Percentiles rank a stretch among this genome's conserved stretches.
Conservation (phyloP, 1,140 invertebrate genomes). For the Megathymus violae region DNA sequence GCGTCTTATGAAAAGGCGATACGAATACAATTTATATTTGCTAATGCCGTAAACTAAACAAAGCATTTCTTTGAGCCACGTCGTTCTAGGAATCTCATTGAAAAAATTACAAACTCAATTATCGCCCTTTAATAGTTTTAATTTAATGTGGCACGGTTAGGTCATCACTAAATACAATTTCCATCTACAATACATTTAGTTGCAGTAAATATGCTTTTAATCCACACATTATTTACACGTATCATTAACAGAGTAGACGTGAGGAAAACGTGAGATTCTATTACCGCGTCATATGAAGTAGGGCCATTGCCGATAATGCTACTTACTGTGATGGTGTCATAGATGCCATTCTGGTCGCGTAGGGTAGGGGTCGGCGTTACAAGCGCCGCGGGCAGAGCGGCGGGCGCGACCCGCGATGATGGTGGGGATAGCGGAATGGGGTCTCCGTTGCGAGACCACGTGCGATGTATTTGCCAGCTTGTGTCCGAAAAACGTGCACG, state of each 20-base stretch:
- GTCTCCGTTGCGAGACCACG: slow-evolving; percentile 77
- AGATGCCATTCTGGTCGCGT: slow-evolving; percentile 75
- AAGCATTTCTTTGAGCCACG: too few relatives aligned
- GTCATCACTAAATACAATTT: too few relatives aligned
- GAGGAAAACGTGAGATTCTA: slow-evolving; percentile 19
- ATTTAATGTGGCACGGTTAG: too few relatives aligned
- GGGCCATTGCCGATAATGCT: slow-evolving; percentile 32
- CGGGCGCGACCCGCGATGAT: slow-evolving; percentile 42
- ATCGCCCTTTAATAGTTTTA: too few relatives aligned
- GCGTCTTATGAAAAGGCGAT: too few relatives aligned
- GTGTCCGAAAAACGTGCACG: slow-evolving; percentile 85
- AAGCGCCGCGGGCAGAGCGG: slow-evolving; percentile 44
- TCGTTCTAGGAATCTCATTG: too few relatives aligned
- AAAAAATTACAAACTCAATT: too few relatives aligned
- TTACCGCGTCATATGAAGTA: slow-evolving; percentile 9
- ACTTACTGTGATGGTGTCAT: slow-evolving; percentile 74
- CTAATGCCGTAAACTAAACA: too few relatives aligned
- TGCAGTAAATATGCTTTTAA: too few relatives aligned
- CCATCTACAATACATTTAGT: too few relatives aligned
- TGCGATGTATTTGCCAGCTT: slow-evolving; percentile 85
- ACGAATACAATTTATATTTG: too few relatives aligned
- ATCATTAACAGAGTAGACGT: slow-evolving; percentile 12
- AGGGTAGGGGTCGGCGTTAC: slow-evolving; percentile 45
- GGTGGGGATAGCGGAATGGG: slow-evolving; percentile 61
- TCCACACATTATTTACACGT: not conserved